phyloP scores from a whole-genome alignment of 2,797 vertebrate genomes.

The Gephyroberyx darwinii region DNA sequence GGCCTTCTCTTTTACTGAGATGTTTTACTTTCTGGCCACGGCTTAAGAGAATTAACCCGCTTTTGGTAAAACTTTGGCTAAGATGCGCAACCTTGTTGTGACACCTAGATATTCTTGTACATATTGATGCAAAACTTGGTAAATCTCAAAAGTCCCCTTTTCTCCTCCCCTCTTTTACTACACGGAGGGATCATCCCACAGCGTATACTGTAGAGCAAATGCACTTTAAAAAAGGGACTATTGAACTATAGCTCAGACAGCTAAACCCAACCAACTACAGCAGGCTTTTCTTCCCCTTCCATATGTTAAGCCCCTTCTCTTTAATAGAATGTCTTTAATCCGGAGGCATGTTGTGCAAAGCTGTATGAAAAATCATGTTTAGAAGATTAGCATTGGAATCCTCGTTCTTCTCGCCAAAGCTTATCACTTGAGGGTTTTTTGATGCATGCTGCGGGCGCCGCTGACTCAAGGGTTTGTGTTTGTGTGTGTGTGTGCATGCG shows the following conservation, averaged over 20 bases:
- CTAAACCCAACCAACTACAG: conserved; percentile 67
- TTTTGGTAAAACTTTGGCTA: neutral
- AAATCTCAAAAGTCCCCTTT: conserved; percentile 34
- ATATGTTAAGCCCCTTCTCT: conserved; percentile 75
- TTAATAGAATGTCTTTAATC: conserved; percentile 84
- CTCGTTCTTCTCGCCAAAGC: conserved; percentile 68
- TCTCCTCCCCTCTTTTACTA: conserved; percentile 30
- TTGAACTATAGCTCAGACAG: conserved; percentile 71
- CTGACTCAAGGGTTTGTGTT: conserved; percentile 65
- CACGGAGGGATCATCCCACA: conserved; percentile 59
- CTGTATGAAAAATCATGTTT: conserved; percentile 82
- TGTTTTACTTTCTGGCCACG: conserved; percentile 23
- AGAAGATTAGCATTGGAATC: conserved; percentile 79
- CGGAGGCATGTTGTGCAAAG: conserved; percentile 77
- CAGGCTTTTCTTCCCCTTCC: conserved; percentile 69
- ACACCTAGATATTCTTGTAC: conserved; percentile 30
- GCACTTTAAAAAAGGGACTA: conserved; percentile 60
- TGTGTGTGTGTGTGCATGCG: conserved; percentile 21
- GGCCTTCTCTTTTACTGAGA: neutral
- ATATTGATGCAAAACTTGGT: conserved; percentile 30
- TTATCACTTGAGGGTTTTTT: conserved; percentile 76
- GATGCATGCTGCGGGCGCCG: conserved; percentile 59
- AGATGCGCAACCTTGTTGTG: conserved; percentile 5
- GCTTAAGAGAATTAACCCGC: neutral
- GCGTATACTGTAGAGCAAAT: conserved; percentile 48